Evolutionary conservation across 2,888 invertebrate species (phyloP).

Genomic region (Dyspetes luteomarginatus): DNA sequence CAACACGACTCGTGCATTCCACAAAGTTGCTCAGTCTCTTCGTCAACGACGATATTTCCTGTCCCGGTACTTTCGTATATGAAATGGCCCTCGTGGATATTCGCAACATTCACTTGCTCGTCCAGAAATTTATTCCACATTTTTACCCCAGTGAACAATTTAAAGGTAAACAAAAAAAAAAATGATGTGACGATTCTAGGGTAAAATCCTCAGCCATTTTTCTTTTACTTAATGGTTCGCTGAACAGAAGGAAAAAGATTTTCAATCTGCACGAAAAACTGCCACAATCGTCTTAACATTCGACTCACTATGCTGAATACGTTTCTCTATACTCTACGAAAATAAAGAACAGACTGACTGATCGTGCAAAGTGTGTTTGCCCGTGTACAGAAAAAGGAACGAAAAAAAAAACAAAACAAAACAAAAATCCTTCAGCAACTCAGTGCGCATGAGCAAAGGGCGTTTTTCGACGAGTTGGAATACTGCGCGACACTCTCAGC

Average conservation of each 20-base stretch:
- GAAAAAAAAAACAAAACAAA: background rate
- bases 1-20: conserved; percentile 77
- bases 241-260: no score
- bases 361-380: background rate
- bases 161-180: no score
- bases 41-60: conserved; percentile 61
- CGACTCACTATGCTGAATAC: no score
- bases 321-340: no score
- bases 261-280: no score
- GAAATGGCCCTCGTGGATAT: background rate
- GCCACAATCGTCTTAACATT: no score
- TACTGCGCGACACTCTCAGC: conserved; percentile 80
- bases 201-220: no score
- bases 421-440: conserved; percentile 33
- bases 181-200: no score
- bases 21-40: conserved; percentile 72
- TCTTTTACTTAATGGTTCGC: no score
- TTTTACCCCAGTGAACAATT: no score
- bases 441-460: conserved; percentile 56
- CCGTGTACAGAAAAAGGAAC: background rate
- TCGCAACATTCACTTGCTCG: background rate
- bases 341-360: background rate
- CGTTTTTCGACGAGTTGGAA: conserved; percentile 69
- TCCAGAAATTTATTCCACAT: background rate
- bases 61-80: background rate